Base-by-base conservation (phyloP, 1,140 invertebrate genomes). In the Lutraria rhynchaena region DNA sequence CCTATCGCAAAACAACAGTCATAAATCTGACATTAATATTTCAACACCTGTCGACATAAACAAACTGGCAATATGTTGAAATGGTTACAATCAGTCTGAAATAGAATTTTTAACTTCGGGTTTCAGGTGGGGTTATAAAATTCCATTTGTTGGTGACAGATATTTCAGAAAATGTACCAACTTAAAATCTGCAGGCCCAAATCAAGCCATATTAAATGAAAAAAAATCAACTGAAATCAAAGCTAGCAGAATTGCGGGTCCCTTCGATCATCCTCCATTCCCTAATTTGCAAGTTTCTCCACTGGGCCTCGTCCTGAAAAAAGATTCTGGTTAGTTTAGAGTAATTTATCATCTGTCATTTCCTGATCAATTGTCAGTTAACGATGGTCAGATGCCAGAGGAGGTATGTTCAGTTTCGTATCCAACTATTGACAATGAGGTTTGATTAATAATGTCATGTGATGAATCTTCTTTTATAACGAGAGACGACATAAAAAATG, bases 371-470 rank as follows among this genome's bases (percentile, higher is more conserved):
- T 37, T 44, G 13, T 85, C 80, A 0, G 46, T 84, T 1, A 84
- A 85, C 41, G 78, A 87, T 73, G 70, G 63, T 19, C n/a, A n/a
- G n/a, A 81, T 84, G 63, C n/a, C 31, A n/a, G 27, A 60, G 9
- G 55, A 75, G 41, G 2, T 57, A 29, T 60, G 35, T 33, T 37
- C 67, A 15, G 67, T 82, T 22, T 60, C 58, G 15, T 80, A 85
- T 73, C 46, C 51, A 51, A 49, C 33, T 15, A 69, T 83, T 58
- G 81, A 85, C 51, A 57, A 80, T 71, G 81, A 75, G 3, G 46
- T 83, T 29, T 7, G 4, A 15, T 41, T 75, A 58, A 51, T 85
- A 15, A 33, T 63, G 44, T 22, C 46, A 15, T 75, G 44, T 44
- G 75, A 60, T 13, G 31, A 58, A n/a, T 33, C 37, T 11, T 22